These are phyloP conservation scores for Drosophila pandora DNA, from an alignment of 1,140 invertebrate genomes.

Conservation along the genomic window DNA sequence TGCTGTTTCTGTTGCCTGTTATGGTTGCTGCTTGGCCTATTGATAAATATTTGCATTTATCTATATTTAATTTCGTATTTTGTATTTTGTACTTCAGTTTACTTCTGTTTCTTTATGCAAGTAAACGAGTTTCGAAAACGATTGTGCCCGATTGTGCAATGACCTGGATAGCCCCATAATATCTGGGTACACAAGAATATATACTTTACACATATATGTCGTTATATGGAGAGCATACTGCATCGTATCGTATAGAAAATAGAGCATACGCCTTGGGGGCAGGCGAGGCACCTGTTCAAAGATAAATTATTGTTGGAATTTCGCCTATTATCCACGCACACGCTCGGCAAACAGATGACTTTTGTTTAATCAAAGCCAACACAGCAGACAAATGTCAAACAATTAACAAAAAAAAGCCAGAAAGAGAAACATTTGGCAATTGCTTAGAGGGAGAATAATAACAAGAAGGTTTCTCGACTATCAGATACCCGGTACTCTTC, in stretches of 20 bases:
- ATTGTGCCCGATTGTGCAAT: constrained; percentile 40
- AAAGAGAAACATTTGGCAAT: constrained; percentile 37
- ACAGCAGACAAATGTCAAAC: constrained; percentile 1
- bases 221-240: constrained; percentile 10
- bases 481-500: too few species aligned
- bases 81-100: constrained; percentile 13
- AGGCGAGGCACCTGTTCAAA: constrained; percentile 60
- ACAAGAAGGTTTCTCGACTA: not conserved
- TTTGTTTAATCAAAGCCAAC: constrained; percentile 22
- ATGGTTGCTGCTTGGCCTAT: constrained; percentile 6
- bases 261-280: constrained; percentile 40
- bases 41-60: constrained; percentile 62
- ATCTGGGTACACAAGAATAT: not conserved
- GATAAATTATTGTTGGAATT: constrained; percentile 28
- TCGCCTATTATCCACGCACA: constrained; percentile 24
- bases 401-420: not conserved
- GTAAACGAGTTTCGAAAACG: constrained; percentile 48
- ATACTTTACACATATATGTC: constrained; percentile 1
- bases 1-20: too few species aligned
- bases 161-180: constrained; percentile 40
- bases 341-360: constrained; percentile 43
- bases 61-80: constrained; percentile 54
- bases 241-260: constrained; percentile 25
- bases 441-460: constrained; percentile 32
- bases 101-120: constrained; percentile 38